Conservation (phyloP, 2,113 vertebrate genomes). For the Heterotis niloticus region DNA sequence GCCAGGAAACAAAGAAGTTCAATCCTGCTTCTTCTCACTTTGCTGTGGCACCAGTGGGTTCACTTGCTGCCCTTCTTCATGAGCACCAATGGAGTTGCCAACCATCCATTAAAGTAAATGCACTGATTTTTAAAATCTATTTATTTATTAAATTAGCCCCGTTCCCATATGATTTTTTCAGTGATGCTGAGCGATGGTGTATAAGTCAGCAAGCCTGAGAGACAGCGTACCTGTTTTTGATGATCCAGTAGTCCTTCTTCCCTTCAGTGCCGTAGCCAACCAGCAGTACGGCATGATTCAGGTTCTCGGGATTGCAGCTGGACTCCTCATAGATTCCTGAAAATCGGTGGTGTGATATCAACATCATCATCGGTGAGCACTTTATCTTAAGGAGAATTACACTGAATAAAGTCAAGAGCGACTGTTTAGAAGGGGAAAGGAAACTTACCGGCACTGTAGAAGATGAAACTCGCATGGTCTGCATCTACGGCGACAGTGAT, state of each 20-base stretch:
- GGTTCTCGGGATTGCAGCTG: conserved; percentile 55
- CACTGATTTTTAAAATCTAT: no score
- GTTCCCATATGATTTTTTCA: no score
- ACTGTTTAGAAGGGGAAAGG: neutral
- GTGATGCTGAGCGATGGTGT: no score
- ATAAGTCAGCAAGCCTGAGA: no score
- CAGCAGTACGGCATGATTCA: conserved; percentile 68
- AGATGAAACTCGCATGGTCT: conserved; percentile 65
- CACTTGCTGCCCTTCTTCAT: no score
- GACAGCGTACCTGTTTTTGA: conserved; percentile 64
- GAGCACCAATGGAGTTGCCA: no score
- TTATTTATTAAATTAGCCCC: no score
- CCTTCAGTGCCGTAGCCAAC: conserved; percentile 66
- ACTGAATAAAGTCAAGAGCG: neutral
- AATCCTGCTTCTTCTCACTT: neutral
- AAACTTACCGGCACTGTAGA: conserved; percentile 66
- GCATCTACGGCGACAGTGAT: conserved; percentile 70
- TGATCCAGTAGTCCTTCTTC: conserved; percentile 66
- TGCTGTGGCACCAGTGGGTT: neutral
- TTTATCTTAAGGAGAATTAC: neutral
- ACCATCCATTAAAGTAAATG: no score
- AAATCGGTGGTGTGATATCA: neutral
- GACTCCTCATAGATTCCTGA: conserved; percentile 68
- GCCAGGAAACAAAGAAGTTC: neutral
- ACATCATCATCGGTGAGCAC: no score